Evolutionary conservation across 2,113 vertebrate genomes (phyloP).

Genomic region (Megalops atlanticus): DNA sequence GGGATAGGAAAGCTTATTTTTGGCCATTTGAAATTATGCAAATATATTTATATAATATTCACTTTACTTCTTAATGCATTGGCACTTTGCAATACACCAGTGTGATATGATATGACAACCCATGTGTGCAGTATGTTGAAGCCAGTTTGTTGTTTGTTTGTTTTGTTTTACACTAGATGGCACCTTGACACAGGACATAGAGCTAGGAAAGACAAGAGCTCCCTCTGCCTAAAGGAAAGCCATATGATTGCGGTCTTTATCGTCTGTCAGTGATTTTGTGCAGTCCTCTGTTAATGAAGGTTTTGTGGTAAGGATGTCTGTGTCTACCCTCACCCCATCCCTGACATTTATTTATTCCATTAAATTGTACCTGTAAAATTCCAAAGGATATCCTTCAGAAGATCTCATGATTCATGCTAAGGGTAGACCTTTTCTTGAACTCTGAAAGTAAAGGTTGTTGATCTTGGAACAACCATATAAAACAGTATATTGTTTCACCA

Average conservation of each 20-base stretch:
- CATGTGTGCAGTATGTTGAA: not conserved
- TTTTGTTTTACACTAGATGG: constrained; percentile 71
- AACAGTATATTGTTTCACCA: no score
- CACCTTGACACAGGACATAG: constrained; percentile 68
- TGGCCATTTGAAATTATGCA: not conserved
- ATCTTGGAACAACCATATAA: no score
- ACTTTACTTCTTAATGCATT: no score
- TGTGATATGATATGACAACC: no score
- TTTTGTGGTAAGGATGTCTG: not conserved
- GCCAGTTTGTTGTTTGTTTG: constrained; percentile 37
- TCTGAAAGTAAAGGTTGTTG: not conserved
- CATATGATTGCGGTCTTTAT: not conserved
- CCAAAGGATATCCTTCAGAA: no score
- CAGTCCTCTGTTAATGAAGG: not conserved
- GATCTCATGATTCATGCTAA: not conserved
- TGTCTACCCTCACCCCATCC: not conserved
- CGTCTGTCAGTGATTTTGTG: not conserved
- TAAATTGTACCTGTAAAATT: not conserved
- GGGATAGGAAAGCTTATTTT: no score
- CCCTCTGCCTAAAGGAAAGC: not conserved
- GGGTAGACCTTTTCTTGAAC: not conserved
- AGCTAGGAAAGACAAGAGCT: not conserved
- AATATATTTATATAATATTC: not conserved
- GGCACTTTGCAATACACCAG: not conserved
- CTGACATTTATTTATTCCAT: not conserved